These are phyloP conservation scores for Microctonus aethiopoides DNA, from an alignment of 2,888 invertebrate genomes.

Conservation along the genomic window DNA sequence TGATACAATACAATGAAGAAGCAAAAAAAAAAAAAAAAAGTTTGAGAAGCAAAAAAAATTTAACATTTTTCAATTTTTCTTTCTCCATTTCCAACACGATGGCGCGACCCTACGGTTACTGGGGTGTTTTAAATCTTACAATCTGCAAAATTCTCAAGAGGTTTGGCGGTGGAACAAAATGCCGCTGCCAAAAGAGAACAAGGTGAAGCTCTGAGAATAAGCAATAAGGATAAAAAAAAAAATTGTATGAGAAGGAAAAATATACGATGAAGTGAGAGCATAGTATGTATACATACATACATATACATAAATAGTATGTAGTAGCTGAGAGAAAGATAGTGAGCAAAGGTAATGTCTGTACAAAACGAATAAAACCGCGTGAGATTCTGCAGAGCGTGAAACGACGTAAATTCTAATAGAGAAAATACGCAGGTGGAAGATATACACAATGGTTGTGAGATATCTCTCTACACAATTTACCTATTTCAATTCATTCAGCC, in stretches of 20 bases:
- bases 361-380: conserved; percentile 34
- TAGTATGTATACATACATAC: no score
- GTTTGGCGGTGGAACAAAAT: conserved; percentile 31
- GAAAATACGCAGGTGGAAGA: conserved; percentile 31
- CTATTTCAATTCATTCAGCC: conserved; percentile 1
- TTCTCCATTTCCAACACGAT: conserved; percentile 12
- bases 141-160: conserved; percentile 41
- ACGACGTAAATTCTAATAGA: conserved; percentile 43
- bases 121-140: conserved; percentile 41
- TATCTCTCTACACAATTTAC: background rate
- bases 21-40: conserved; percentile 11
- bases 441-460: background rate
- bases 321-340: conserved; percentile 1
- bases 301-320: conserved; percentile 5
- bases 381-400: conserved; percentile 39
- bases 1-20: background rate
- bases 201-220: conserved; percentile 17
- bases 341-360: conserved; percentile 30
- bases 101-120: conserved; percentile 22
- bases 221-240: background rate
- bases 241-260: conserved; percentile 8
- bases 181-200: conserved; percentile 31
- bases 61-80: conserved; percentile 43
- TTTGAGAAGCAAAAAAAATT: conserved; percentile 1
- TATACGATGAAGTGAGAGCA: background rate